Evolutionary conservation across 2,888 invertebrate genomes (phyloP), one percentile per base, ranked within the genome.

Genomic region (Drosophila kambysellisi): DNA sequence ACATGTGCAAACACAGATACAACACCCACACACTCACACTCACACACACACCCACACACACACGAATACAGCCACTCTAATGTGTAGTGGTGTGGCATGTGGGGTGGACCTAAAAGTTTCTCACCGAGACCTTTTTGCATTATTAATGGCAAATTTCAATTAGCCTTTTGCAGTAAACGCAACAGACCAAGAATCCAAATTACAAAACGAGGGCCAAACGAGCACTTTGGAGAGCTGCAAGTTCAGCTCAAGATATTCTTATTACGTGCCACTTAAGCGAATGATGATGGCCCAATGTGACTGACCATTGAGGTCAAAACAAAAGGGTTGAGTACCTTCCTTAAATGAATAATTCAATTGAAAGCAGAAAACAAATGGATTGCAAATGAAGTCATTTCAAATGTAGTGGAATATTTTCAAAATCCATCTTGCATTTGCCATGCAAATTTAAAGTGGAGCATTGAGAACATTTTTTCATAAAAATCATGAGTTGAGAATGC

Each of bases 101-200:
- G 82, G 84, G 87, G 87, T 83, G 79, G 79, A 71, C 84, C 89
- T 58, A 80, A 85, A 85, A 85, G 82, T 85, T 85, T 89, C 89
- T 81, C 84, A 82, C 84, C 82, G 89, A 85, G 80, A 82, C 85
- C 87, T 88, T 89, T 85, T 82, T 85, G 87, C 89, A 85, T 89
- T 85, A 85, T 88, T 89, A 85, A 85, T 88, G 89, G 87, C 89
- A 87, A 85, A 82, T 85, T 85, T 89, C 85, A 85, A 85, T 85
- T 85, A 85, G 89, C 84, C 84, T 86, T 86, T 88, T 88, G 77
- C 87, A 77, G 83, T 85, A 88, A 86, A 79, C 81, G 79, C 79
- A 79, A 80, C 88, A 83, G 86, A 79, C 81, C 79, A 79, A 79
- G 76, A 80, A 79, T 66, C 46, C 81, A 76, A 79, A 79, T 80